These are phyloP conservation scores for Onychostruthus taczanowskii DNA, from an alignment of 2,113 vertebrate genomes.

Conservation along the genomic window DNA sequence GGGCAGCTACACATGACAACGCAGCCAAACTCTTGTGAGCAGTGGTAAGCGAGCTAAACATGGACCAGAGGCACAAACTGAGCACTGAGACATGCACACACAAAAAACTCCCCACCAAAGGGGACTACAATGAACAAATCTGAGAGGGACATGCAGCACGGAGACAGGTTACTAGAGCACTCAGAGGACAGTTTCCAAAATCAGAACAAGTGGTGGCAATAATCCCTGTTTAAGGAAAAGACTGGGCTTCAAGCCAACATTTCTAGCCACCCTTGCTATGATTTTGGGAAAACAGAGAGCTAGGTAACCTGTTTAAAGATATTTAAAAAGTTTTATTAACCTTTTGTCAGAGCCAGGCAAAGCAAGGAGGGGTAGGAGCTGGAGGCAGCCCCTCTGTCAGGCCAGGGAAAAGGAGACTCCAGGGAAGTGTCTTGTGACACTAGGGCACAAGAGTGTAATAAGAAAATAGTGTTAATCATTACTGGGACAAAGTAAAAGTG, in stretches of 20 bases:
- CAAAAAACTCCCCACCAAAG: neutral
- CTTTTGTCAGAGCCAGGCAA: neutral
- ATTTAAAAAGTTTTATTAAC: neutral
- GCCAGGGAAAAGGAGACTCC: neutral
- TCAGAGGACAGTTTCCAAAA: neutral
- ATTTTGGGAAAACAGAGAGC: neutral
- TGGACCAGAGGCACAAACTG: neutral
- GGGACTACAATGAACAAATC: neutral
- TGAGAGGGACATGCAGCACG: neutral
- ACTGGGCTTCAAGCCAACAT: neutral
- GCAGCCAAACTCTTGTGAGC: neutral
- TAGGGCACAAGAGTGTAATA: neutral
- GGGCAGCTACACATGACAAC: neutral
- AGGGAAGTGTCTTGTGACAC: neutral
- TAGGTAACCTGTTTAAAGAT: neutral
- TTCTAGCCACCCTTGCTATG: neutral
- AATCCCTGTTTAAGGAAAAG: neutral
- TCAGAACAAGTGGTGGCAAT: accelerated
- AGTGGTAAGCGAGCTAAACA: neutral
- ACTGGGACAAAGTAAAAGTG: neutral
- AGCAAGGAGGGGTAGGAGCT: neutral
- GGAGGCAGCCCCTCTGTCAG: neutral
- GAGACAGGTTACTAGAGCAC: neutral
- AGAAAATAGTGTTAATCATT: neutral
- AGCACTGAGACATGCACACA: too few species aligned